Conservation (phyloP, 2,113 vertebrate genomes). For the Clarias magur region DNA sequence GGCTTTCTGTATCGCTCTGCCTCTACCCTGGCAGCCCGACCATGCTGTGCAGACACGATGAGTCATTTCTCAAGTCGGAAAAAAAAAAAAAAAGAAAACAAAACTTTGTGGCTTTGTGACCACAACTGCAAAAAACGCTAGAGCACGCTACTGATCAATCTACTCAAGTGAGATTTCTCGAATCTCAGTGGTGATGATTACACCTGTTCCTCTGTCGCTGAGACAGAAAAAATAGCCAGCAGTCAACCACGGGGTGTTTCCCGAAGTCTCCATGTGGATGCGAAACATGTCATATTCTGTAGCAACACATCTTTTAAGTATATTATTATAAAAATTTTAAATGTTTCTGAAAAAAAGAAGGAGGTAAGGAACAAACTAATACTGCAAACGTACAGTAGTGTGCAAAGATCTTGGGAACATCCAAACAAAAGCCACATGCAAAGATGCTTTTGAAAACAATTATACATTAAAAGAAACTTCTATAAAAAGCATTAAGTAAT, state of each 20-base stretch:
- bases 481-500: too few species aligned
- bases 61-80: background rate
- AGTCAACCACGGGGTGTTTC: background rate
- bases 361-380: too few species aligned
- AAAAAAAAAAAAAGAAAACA: background rate
- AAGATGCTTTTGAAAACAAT: too few species aligned
- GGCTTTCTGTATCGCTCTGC: background rate
- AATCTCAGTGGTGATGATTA: background rate
- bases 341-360: too few species aligned
- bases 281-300: too few species aligned
- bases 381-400: too few species aligned
- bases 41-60: background rate
- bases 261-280: too few species aligned
- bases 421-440: too few species aligned
- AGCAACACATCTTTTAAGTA: too few species aligned
- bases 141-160: background rate
- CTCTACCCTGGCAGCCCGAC: background rate
- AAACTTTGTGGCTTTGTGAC: slow-evolving; percentile 8
- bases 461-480: too few species aligned
- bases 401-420: too few species aligned
- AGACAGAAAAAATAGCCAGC: background rate
- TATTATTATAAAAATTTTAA: too few species aligned
- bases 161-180: background rate
- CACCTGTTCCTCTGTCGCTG: background rate
- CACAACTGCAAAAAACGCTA: slow-evolving; percentile 1